Base-by-base conservation (phyloP, 2,113 vertebrate species). In the Tenrec ecaudatus region DNA sequence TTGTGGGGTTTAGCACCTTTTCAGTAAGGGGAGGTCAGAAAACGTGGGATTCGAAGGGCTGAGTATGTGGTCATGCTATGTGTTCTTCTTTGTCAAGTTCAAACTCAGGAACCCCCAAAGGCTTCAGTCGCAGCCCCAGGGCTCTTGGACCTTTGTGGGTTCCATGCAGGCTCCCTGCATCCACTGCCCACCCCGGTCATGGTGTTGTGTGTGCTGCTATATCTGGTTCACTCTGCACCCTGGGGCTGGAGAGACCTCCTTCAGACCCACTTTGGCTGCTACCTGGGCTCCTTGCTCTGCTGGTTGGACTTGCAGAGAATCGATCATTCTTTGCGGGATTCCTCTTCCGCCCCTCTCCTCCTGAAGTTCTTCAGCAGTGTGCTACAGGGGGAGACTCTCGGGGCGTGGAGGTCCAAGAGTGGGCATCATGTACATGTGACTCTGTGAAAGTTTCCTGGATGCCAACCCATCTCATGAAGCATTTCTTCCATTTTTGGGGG, bases 361-460 rank as follows among this genome's bases (percentile, higher is more conserved):
- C 47, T 53, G 20, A 40, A 25, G 6, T 47, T 81, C 38, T 29
- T 20, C 6, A 64, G 31, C 47, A 29, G 66, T 1, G 7, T 75
- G 31, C n/a, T 5, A 10, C 4, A 11, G 25, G 1, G 29, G 66
- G 80, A 76, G 57, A 82, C 69, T n/a, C 47, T 68, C 19, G 10
- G 69, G 17, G 27, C 60, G 2, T 27, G 20, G 40, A 90, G 20
- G n/a, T 43, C 7, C 27, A 27, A 25, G 19, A 23, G 31, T 15
- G 0, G 15, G 10, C n/a, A 23, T 81, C 6, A 1, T 29, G 12
- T 0, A 40, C 40, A 0, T 29, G 80, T 1, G 20, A 40, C 78
- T 91, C 73, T 20, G 33, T 16, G n/a, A n/a, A 23, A 40, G 36
- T 64, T 22, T 79, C 43, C 83, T 53, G 23, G 71, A 73, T 36